Conservation (phyloP, 1,140 invertebrate species). For the Cepaea nemoralis region DNA sequence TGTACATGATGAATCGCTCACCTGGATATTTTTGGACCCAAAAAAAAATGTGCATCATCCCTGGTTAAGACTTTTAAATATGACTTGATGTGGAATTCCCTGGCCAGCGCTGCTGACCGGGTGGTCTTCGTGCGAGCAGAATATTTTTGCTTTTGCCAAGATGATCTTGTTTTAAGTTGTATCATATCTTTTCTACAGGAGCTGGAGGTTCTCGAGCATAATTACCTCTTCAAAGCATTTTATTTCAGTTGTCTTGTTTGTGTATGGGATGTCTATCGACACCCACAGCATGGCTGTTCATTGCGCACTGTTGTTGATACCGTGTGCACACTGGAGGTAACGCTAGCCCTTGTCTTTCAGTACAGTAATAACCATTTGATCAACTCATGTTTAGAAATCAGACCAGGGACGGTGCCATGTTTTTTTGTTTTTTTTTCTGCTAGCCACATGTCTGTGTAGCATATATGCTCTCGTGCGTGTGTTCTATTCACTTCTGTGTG, state of each 20-base stretch:
- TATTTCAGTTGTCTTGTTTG: not conserved
- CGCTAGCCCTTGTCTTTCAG: conserved; percentile 10
- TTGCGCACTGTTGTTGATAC: not conserved
- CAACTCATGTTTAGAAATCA: not conserved
- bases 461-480: not conserved
- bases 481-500: not conserved
- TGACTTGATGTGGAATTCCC: not conserved
- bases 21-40: not conserved
- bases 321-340: not conserved
- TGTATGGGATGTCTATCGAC: not conserved
- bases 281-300: not conserved
- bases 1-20: not conserved
- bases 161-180: too few relatives aligned
- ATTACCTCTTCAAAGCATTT: not conserved
- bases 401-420: not conserved
- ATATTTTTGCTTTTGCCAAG: too few relatives aligned
- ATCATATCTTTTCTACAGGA: not conserved
- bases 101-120: too few relatives aligned
- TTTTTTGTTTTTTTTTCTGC: not conserved
- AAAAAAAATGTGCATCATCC: not conserved
- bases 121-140: too few relatives aligned
- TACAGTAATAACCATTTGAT: not conserved
- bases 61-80: not conserved
- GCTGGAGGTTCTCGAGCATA: not conserved
- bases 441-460: not conserved